Percentiles rank a stretch among this genome's conserved stretches.
These are phyloP conservation scores for Parazoanthus atlanticus DNA, from an alignment of 92 coral and sea anemone genomes.

Conservation along the genomic window DNA sequence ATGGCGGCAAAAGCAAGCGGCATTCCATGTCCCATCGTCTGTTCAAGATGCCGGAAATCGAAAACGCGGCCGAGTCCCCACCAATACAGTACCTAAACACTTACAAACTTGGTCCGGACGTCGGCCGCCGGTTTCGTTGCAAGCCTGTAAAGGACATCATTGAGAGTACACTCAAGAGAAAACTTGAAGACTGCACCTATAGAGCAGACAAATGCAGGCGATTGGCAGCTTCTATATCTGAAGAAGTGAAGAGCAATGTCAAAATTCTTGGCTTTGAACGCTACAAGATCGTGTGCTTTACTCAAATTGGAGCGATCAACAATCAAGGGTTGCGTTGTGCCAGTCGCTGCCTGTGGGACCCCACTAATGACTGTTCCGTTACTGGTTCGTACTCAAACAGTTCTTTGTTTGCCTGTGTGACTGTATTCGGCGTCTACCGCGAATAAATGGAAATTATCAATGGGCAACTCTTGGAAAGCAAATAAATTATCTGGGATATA, in stretches of 20 bases:
- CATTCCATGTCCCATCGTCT: constrained; percentile 1
- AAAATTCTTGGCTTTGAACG: constrained; percentile 83
- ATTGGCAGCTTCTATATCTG: constrained; percentile 69
- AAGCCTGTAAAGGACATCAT: constrained; percentile 78
- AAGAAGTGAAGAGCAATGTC: constrained; percentile 78
- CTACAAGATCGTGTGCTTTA: constrained; percentile 88
- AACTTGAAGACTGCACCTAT: constrained; percentile 66
- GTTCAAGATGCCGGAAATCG: constrained; percentile 4
- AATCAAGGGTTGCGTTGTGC: constrained; percentile 86
- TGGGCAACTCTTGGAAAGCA: not conserved
- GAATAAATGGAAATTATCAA: constrained; percentile 44
- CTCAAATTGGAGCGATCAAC: constrained; percentile 80
- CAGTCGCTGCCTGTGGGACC: constrained; percentile 95
- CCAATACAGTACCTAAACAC: constrained; percentile 69
- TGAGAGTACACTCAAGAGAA: constrained; percentile 60
- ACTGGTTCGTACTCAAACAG: constrained; percentile 76
- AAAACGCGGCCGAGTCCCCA: not conserved
- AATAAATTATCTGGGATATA: too few species aligned
- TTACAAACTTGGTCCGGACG: constrained; percentile 76
- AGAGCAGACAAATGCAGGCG: constrained; percentile 70
- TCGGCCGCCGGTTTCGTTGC: constrained; percentile 64
- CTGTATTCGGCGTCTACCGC: constrained; percentile 90
- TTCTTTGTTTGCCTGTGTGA: constrained; percentile 79
- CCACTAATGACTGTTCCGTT: constrained; percentile 73
- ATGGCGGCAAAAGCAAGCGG: not conserved